These are phyloP conservation scores for Philereme vetulata DNA, from an alignment of 2,888 invertebrate genomes.

Conservation along the genomic window DNA sequence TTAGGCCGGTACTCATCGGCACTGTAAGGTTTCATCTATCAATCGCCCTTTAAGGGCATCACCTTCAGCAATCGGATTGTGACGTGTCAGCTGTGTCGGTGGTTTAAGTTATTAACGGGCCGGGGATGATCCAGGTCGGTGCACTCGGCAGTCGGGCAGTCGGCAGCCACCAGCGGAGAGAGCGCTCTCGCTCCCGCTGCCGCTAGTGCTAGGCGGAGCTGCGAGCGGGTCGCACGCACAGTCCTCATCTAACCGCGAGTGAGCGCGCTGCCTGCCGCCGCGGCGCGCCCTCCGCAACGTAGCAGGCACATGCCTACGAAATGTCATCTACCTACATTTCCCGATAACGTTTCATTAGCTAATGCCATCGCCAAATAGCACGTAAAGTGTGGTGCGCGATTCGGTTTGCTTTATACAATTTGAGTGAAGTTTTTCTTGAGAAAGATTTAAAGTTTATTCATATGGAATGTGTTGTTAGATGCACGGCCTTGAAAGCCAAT, in stretches of 20 bases:
- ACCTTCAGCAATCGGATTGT: slow-evolving; percentile 41
- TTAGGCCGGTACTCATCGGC: slow-evolving; percentile 37
- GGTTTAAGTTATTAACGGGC: slow-evolving; percentile 53
- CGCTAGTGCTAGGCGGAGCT: slow-evolving; percentile 41
- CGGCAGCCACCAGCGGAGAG: slow-evolving; percentile 47
- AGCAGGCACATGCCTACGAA: slow-evolving; percentile 73
- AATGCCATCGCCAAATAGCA: slow-evolving; percentile 69
- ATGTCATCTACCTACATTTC: slow-evolving; percentile 71
- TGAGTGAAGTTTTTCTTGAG: slow-evolving; percentile 57
- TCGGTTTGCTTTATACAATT: slow-evolving; percentile 46
- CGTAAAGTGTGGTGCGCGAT: slow-evolving; percentile 59
- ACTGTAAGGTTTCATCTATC: slow-evolving; percentile 40
- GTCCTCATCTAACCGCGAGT: slow-evolving; percentile 78
- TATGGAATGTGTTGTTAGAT: slow-evolving; percentile 76
- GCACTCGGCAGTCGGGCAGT: slow-evolving; percentile 60
- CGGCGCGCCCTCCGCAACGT: slow-evolving; percentile 71
- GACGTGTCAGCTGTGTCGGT: slow-evolving; percentile 30
- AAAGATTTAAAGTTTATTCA: slow-evolving; percentile 52
- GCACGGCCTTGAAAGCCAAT: slow-evolving; percentile 62
- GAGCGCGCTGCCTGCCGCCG: slow-evolving; percentile 79
- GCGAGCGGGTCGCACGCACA: slow-evolving; percentile 60
- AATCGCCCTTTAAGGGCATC: slow-evolving; percentile 42
- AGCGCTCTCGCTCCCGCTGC: slow-evolving; percentile 46
- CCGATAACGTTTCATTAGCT: slow-evolving; percentile 70
- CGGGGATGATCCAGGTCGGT: slow-evolving; percentile 74